Evolutionary conservation across 2,797 vertebrate genomes (phyloP).

Genomic region (Myripristis murdjan): DNA sequence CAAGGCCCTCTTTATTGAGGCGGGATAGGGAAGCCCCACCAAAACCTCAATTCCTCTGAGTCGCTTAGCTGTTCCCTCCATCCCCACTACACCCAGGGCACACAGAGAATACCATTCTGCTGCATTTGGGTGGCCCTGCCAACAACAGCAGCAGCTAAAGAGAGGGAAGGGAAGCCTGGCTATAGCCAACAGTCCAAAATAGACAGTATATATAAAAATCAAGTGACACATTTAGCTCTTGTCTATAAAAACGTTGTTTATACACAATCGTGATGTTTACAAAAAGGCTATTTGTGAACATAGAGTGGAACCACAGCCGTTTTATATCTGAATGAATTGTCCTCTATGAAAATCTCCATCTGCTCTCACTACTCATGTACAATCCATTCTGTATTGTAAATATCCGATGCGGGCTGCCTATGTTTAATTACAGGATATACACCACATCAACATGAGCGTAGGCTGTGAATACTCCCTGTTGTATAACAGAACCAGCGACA

Average conservation of each 20-base stretch:
- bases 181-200: slow-evolving; percentile 76
- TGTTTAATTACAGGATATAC: slow-evolving; percentile 65
- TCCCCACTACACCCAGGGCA: slow-evolving; percentile 48
- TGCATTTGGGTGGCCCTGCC: slow-evolving; percentile 57
- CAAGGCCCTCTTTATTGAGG: slow-evolving; percentile 70
- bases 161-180: slow-evolving; percentile 77
- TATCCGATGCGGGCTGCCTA: slow-evolving; percentile 55
- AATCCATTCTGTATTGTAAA: slow-evolving; percentile 57
- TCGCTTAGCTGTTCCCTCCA: slow-evolving; percentile 45
- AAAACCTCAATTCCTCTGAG: slow-evolving; percentile 68
- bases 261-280: slow-evolving; percentile 74
- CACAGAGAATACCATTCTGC: slow-evolving; percentile 76
- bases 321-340: slow-evolving; percentile 71
- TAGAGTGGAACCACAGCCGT: slow-evolving; percentile 54
- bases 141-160: slow-evolving; percentile 79
- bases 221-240: slow-evolving; percentile 68
- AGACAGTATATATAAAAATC: slow-evolving; percentile 70
- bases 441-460: slow-evolving; percentile 43
- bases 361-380: slow-evolving; percentile 21
- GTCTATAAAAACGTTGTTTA: slow-evolving; percentile 78
- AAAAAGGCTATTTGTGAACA: slow-evolving; percentile 67
- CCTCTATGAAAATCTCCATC: slow-evolving; percentile 62
- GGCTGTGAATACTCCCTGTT: slow-evolving; percentile 56
- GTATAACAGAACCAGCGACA: slow-evolving; percentile 51
- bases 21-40: slow-evolving; percentile 78